Evolutionary conservation across 1,140 invertebrate genomes (phyloP).

Genomic region (Bombyx mori): ASM3026992v2 NC_085121.1:9159001-9159500

Average conservation of each 20-base stretch:
- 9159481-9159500: too few relatives aligned
- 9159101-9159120: neutral
- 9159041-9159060: constrained; percentile 52
- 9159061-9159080: constrained; percentile 42
- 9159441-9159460: too few relatives aligned
- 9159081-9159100: neutral
- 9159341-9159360: constrained; percentile 19
- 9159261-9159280: constrained; percentile 36
- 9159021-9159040: constrained; percentile 56
- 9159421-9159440: too few relatives aligned
- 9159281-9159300: constrained; percentile 46
- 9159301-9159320: constrained; percentile 21
- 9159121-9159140: neutral
- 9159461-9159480: too few relatives aligned
- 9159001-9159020: constrained; percentile 40
- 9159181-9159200: neutral
- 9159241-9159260: constrained; percentile 49
- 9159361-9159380: neutral
- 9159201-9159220: constrained; percentile 21
- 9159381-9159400: neutral
- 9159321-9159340: constrained; percentile 17
- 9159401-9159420: neutral
- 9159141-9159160: neutral
- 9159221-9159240: constrained; percentile 28
- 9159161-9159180: neutral